These are phyloP conservation scores for Lepus oiostolus DNA, from an alignment of 2,797 vertebrate genomes.

Conservation along the genomic window DNA sequence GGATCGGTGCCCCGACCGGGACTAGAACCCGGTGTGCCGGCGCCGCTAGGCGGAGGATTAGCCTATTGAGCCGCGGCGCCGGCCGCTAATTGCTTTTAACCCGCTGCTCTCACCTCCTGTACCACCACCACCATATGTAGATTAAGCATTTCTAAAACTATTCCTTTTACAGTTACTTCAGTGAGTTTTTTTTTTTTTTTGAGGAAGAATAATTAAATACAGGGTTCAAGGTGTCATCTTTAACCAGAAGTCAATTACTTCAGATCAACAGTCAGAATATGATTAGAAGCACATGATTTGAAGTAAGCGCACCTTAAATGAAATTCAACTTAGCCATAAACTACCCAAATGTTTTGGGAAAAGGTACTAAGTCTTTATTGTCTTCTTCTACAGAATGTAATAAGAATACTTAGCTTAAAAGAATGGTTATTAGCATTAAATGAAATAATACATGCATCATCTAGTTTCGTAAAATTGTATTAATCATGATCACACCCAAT, in stretches of 20 bases:
- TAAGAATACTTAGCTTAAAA: background rate
- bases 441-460: background rate
- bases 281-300: background rate
- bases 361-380: background rate
- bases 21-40: too few relatives aligned
- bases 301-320: background rate
- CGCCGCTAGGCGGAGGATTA: too few relatives aligned
- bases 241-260: background rate
- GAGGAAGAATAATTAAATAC: background rate
- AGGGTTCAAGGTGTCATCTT: background rate
- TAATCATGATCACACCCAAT: background rate
- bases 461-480: background rate
- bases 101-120: background rate
- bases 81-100: background rate
- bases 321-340: conserved; percentile 14
- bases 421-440: background rate
- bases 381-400: background rate
- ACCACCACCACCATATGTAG: background rate
- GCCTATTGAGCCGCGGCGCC: too few relatives aligned
- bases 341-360: background rate
- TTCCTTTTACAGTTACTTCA: background rate
- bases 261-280: background rate
- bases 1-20: too few relatives aligned
- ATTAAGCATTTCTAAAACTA: background rate
- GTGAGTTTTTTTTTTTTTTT: background rate